These are phyloP conservation scores for Micrasema longulum DNA, from an alignment of 1,140 invertebrate species.

Conservation along the genomic window DNA sequence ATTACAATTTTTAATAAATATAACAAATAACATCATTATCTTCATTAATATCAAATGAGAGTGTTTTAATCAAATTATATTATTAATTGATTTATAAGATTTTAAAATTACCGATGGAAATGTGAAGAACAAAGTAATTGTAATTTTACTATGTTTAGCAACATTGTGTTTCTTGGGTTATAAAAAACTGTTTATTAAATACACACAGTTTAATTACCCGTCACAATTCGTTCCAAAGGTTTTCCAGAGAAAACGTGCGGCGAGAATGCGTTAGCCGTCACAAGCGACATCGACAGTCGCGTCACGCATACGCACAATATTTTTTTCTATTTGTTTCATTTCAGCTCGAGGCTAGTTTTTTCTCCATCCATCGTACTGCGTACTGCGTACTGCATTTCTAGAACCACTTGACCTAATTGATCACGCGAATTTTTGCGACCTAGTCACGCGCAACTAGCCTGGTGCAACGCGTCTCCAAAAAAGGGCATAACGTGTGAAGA, in stretches of 20 bases:
- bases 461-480: conserved; percentile 22
- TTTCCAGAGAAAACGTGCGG: conserved; percentile 16
- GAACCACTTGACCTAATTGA: conserved; percentile 53
- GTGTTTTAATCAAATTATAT: too few relatives aligned
- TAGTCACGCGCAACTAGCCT: conserved; percentile 33
- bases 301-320: conserved; percentile 44
- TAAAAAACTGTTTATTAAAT: too few relatives aligned
- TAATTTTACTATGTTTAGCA: too few relatives aligned
- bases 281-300: background rate
- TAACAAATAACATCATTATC: too few relatives aligned
- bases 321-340: conserved; percentile 44
- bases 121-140: too few relatives aligned
- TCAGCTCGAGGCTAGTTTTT: conserved; percentile 31
- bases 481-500: conserved; percentile 36
- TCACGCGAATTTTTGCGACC: conserved; percentile 53
- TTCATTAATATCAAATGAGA: too few relatives aligned
- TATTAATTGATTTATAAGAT: too few relatives aligned
- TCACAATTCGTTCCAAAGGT: conserved; percentile 10
- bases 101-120: too few relatives aligned
- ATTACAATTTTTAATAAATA: too few relatives aligned
- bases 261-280: background rate
- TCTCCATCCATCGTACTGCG: conserved; percentile 29
- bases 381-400: conserved; percentile 45
- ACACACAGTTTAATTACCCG: background rate
- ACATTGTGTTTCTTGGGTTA: too few relatives aligned